Evolutionary conservation across 2,797 vertebrate genomes (phyloP).

Genomic region (Limosa lapponica): DNA sequence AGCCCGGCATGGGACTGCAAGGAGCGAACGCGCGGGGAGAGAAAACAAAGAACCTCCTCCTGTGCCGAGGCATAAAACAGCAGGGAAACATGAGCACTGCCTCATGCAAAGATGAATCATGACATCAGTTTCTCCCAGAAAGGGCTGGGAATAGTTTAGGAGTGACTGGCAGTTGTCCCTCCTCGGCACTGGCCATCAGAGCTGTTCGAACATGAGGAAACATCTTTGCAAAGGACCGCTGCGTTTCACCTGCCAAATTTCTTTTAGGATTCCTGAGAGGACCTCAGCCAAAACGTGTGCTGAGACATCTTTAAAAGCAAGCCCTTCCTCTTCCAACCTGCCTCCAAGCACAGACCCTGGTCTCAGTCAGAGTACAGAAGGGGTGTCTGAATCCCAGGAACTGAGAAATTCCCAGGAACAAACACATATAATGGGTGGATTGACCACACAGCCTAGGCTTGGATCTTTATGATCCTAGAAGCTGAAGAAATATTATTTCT

Average conservation of each 20-base stretch:
- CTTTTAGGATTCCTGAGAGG: not conserved
- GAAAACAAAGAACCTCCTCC: slow-evolving; percentile 60
- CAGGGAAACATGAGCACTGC: slow-evolving; percentile 45
- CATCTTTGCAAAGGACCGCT: not conserved
- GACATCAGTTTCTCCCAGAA: slow-evolving; percentile 32
- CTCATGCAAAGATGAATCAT: slow-evolving; percentile 44
- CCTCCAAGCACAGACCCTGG: not conserved
- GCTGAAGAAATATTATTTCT: not conserved
- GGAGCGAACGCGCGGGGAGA: not conserved
- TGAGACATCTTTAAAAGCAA: not conserved
- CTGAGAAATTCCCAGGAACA: not conserved
- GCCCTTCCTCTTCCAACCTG: not conserved
- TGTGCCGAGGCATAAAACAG: slow-evolving; percentile 49
- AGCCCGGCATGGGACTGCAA: slow-evolving; percentile 51
- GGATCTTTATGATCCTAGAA: not conserved
- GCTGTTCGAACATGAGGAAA: not conserved
- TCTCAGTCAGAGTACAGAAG: not conserved
- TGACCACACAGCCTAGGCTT: not conserved
- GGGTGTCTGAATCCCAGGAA: not conserved
- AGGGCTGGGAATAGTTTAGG: not conserved
- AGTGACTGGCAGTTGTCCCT: slow-evolving; percentile 19
- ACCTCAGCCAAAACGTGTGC: not conserved
- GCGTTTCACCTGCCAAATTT: not conserved
- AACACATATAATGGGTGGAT: not conserved
- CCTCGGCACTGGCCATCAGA: not conserved